Evolutionary conservation across 2,113 vertebrate species (phyloP).

Genomic region (Paedocypris sp.): DNA sequence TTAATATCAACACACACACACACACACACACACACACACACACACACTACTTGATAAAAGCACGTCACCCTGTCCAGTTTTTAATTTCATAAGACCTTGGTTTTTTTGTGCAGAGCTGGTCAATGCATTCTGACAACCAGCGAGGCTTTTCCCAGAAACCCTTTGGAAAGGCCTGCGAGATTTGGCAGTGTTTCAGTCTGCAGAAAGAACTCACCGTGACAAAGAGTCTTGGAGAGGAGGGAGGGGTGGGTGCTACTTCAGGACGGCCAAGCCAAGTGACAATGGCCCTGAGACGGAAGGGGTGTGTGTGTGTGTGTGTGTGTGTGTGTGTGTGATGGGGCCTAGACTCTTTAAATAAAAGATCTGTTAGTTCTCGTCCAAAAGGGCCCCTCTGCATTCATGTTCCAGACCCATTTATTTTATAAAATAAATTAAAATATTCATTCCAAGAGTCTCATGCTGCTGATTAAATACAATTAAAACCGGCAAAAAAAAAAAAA

Average conservation of each 20-base stretch:
- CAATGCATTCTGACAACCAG: conserved; percentile 55
- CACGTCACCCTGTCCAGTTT: conserved; percentile 19
- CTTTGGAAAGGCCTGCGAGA: conserved; percentile 1
- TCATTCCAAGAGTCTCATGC: no score
- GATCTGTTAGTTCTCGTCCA: conserved; percentile 57
- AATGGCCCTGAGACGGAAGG: conserved; percentile 60
- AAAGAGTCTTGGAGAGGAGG: conserved; percentile 46
- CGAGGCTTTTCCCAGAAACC: conserved; percentile 39
- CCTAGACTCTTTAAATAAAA: conserved; percentile 69
- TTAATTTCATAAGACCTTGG: conserved; percentile 37
- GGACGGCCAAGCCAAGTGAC: conserved; percentile 53
- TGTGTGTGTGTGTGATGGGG: conserved; percentile 52
- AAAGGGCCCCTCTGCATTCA: conserved; percentile 58
- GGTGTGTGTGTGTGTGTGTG: conserved; percentile 29
- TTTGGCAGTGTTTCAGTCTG: conserved; percentile 49
- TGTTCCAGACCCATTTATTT: conserved; percentile 55
- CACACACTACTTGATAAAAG: conserved; percentile 35
- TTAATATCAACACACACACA: conserved; percentile 54
- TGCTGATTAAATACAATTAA: no score
- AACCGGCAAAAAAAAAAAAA: no score
- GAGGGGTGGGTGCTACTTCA: conserved; percentile 34
- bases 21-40: conserved; percentile 44
- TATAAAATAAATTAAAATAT: no score
- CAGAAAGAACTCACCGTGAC: conserved; percentile 66
- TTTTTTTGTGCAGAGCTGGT: conserved; percentile 40